phyloP scores from a whole-genome alignment of 1,140 invertebrate species.

The Marisa cornuarietis region DNA sequence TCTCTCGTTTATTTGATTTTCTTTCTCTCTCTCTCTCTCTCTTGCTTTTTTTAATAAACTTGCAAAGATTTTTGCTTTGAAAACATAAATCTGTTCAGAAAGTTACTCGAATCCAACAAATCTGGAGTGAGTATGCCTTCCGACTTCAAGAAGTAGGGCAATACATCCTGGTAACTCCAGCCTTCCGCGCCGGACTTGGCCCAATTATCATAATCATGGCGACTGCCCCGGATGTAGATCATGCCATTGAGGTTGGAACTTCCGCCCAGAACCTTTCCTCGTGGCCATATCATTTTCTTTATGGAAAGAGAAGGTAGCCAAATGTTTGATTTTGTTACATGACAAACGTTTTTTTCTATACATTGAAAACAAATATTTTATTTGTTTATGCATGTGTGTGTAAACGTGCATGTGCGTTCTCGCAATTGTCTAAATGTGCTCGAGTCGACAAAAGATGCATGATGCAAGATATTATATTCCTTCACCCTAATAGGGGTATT shows the following conservation, averaged over 20 bases:
- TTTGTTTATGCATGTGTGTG: slow-evolving; percentile 84
- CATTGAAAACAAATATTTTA: slow-evolving; percentile 40
- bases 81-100: no score
- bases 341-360: no score
- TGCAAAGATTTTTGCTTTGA: no score
- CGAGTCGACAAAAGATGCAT: no score
- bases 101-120: no score
- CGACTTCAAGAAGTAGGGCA: slow-evolving; percentile 92
- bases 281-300: slow-evolving; percentile 4
- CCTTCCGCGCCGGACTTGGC: slow-evolving; percentile 85
- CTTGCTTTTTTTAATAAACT: no score
- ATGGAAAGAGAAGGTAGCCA: neutral
- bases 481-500: no score
- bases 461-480: no score
- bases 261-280: slow-evolving; percentile 72
- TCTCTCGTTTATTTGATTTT: no score
- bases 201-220: slow-evolving; percentile 91
- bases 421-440: slow-evolving; percentile 82
- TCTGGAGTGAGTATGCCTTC: slow-evolving; percentile 37
- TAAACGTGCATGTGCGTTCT: slow-evolving; percentile 90
- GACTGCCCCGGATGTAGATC: slow-evolving; percentile 93
- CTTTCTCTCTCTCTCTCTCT: no score
- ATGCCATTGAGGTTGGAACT: slow-evolving; percentile 94
- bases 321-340: slow-evolving; percentile 64
- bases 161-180: slow-evolving; percentile 85